These are phyloP conservation scores for Deroplatys truncata DNA, from an alignment of 2,888 invertebrate genomes.

Conservation along the genomic window DNA sequence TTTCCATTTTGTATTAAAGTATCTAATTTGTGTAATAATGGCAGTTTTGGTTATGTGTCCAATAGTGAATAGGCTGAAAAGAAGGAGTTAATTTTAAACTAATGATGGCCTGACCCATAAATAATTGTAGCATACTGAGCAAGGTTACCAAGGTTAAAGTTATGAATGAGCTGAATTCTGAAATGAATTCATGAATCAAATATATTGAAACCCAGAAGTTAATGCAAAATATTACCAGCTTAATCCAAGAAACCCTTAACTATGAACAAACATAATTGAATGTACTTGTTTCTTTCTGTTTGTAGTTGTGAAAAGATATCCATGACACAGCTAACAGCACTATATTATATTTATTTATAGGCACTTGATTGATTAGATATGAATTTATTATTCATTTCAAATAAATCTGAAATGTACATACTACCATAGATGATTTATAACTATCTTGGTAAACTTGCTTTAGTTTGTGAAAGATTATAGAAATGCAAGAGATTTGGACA, in stretches of 20 bases:
- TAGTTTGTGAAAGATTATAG: not conserved
- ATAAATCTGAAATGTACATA: not conserved
- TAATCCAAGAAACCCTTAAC: too few species aligned
- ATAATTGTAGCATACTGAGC: not conserved
- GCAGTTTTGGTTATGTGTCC: not conserved
- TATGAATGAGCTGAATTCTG: too few species aligned
- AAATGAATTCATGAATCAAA: too few species aligned
- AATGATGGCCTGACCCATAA: not conserved
- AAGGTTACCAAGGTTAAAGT: not conserved
- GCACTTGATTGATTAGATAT: too few species aligned
- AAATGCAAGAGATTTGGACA: not conserved
- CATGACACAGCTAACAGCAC: too few species aligned
- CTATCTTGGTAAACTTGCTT: not conserved
- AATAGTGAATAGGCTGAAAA: not conserved
- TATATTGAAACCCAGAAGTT: too few species aligned
- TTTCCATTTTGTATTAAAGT: not conserved
- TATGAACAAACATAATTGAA: too few species aligned
- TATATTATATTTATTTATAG: too few species aligned
- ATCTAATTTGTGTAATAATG: not conserved
- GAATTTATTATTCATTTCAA: too few species aligned
- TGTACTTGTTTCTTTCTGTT: too few species aligned
- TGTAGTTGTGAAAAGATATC: too few species aligned
- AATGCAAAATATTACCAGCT: too few species aligned
- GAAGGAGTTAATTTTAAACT: not conserved
- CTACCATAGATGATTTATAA: not conserved